Base-by-base conservation (phyloP, 1,140 invertebrate species). In the Pachyrhynchus sulphureomaculatus region DNA sequence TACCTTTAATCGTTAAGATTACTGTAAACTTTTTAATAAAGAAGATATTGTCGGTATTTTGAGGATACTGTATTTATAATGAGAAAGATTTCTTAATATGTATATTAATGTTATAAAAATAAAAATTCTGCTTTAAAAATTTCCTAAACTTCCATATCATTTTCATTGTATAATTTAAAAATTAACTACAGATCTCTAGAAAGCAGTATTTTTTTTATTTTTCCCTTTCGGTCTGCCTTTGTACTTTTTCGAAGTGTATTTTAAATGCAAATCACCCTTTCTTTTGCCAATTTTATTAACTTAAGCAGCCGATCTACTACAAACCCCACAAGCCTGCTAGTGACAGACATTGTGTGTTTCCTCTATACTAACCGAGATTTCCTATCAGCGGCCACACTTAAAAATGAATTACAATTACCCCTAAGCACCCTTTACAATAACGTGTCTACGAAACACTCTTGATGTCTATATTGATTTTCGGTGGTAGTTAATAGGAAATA, bases 401-500 rank as follows among this genome's bases (percentile, higher is more conserved):
- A 66, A 66, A 66, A 66, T 63, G 59, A 66, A 66, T 63, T 60
- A 66, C 65, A 66, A 63, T 66, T 66, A 63, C 51, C 52, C 60
- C 55, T 62, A 56, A 62, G 60, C 60, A 62, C 60, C 60, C 60
- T 62, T 62, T 62, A 37, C 37, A 53, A 51, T 53, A 55, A 62
- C 59, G 60, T 55, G 58, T 49, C 47, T 49, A 58, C 55, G 48
- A 42, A 59, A 51, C 57, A 59, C 58, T 52, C 26, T 37, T 51
- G 55, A 48, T 58, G 55, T 48, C 17, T 58, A 37, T 58, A 58
- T 58, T 48, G 55, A 58, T 58, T 48, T 58, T 56, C 44, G 17
- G 17, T 24, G 12, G 18, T 45, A 33, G 24, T 56, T 56, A 56
- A 56, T 56, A 56, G 41, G 45, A 39, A 42, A 42, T 42, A 20